Evolutionary conservation across 2,113 vertebrate genomes (phyloP), one percentile per base, ranked within the genome.

Genomic region (Brachirus orientalis): DNA sequence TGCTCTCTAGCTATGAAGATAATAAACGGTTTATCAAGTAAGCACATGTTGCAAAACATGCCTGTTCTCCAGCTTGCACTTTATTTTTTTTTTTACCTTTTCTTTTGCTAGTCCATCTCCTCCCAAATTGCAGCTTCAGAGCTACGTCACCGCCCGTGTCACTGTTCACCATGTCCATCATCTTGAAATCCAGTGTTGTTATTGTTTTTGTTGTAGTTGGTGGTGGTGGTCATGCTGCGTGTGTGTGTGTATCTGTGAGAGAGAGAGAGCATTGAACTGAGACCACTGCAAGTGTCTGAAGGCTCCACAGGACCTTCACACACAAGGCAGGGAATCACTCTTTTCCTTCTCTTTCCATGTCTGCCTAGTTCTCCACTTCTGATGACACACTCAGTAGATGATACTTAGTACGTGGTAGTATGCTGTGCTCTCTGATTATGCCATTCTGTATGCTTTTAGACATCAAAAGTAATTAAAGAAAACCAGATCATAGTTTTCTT

Each of bases 1-100:
- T 94, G 95, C 96, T 96, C 93, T 97, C 96, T 99, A 99, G 97
- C 96, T 99, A 99, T 98, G 97, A 99, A 98, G 97, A 99, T 98
- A 98, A 99, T 99, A 99, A 99, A 95, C 96, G 93, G 94, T 98
- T 98, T 96, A 97, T 99, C 97, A 99, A 99, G 97, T 99, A 99
- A 99, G 98, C 95, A 94, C 94, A 94, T 93, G 72, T 95, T 96
- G 94, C 75, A 94, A 94, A 28, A 96, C 95, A 95, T 94, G 89
- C 94, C 77, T 93, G 91, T 90, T 93, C 91, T 58, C 83, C 82
- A 89, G 86, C 88, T 63, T 83, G 51, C 86, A 89, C 84, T 90
- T 87, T 52, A 77, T 69, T 68, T 83, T 80, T 61, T 80, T 66
- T 19, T 69, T 56, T 46, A 46, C 62, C 70, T 50, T 43, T 44